phyloP scores from a whole-genome alignment of 2,888 invertebrate species.

The Harpalus rufipes region DNA sequence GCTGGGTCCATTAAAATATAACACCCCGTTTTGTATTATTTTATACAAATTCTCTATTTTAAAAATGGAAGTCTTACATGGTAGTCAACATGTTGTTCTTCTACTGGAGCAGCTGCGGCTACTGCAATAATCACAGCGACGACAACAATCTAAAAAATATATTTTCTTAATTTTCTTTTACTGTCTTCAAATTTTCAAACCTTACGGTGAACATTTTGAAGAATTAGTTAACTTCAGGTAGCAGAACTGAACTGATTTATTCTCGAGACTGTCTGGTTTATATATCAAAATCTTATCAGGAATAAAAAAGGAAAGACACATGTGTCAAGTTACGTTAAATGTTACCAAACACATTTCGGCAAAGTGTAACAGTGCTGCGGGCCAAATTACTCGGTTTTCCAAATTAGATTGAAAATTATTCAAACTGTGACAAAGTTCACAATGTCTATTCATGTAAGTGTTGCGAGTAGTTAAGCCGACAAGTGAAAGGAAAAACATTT shows the following conservation, averaged over 20 bases:
- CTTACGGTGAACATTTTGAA: conserved; percentile 33
- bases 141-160: conserved; percentile 19
- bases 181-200: neutral
- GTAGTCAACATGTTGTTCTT: conserved; percentile 35
- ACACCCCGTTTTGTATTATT: too few species aligned
- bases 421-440: conserved; percentile 25
- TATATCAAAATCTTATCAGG: conserved; percentile 5
- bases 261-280: neutral
- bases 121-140: conserved; percentile 2
- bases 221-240: conserved; percentile 1
- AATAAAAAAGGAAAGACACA: conserved; percentile 2
- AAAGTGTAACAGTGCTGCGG: conserved; percentile 11
- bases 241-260: conserved; percentile 42
- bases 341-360: conserved; percentile 27
- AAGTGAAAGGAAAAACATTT: conserved; percentile 1
- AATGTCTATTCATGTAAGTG: neutral
- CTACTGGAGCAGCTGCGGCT: conserved; percentile 20
- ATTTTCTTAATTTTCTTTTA: neutral
- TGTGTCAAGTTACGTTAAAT: conserved; percentile 31
- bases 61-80: conserved; percentile 28
- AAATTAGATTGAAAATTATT: conserved; percentile 44
- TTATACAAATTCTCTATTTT: too few species aligned
- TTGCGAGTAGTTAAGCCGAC: neutral
- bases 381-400: conserved; percentile 20
- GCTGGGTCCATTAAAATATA: too few species aligned